Evolutionary conservation across 2,113 vertebrate species (phyloP), one percentile per base, ranked within the genome.

Genomic region (Pteronura brasiliensis): DNA sequence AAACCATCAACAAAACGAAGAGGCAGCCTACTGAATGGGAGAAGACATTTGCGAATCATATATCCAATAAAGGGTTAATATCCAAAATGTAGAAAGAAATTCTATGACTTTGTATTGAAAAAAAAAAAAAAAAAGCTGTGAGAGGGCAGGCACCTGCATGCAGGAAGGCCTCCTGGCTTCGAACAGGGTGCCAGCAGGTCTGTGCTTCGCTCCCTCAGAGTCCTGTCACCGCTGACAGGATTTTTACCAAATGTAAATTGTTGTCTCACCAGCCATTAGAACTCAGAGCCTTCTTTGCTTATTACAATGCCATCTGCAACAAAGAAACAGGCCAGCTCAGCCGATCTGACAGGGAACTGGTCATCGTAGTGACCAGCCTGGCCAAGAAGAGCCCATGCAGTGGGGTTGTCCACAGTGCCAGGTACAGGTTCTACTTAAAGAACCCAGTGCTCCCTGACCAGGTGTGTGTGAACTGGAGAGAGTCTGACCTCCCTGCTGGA

Each of bases 401-500:
- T 1, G 8, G 67, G 67, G 49, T 36, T n/a, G 34, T 20, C 67
- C 34, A n/a, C 67, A 69, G 67, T n/a, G 34, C 34, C 18, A 4
- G 17, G 34, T 67, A n/a, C 29, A 14, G 12, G 12, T 12, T 65
- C 31, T 67, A 18, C 65, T 67, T 3, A 15, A 67, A 18, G 31
- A n/a, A 67, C 65, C 65, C 65, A 34, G 31, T n/a, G 31, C 15
- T 67, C 65, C 31, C 7, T 67, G 31, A 67, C 65, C 65, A 67
- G 65, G 99, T 99, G 10, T 90, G 87, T 21, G 97, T 99, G 84
- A 99, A 99, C 95, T 99, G 99, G 97, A 94, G 99, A 77, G 98
- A 98, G 3, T 99, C 99, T 0, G 99, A 99, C 6, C 97, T 99
- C 87, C 96, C 96, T 2, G 96, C 97, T 99, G 94, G 99, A 99